Evolutionary conservation across 2,888 invertebrate genomes (phyloP), one percentile per base, ranked within the genome.

Genomic region (Eupithecia dodoneata): DNA sequence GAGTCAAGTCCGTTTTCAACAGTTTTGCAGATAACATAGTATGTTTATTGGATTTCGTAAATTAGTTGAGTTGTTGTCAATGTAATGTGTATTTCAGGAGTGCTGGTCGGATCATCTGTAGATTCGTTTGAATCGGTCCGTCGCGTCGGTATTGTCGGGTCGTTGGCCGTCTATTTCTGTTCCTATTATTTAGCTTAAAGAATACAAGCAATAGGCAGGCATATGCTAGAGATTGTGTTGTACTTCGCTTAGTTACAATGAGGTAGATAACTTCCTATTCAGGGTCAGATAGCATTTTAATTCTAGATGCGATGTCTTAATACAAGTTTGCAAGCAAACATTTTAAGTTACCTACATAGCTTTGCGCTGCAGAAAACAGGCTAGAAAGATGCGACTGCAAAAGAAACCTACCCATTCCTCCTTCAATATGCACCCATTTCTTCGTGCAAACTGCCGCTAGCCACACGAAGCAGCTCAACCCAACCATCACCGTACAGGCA

Each of bases 381-480:
- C 7, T 55, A 55, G 5, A 65, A 42, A 66, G 18, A 66, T 3
- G 42, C 6, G 30, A 42, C 5, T 65, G 65, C 13, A 13, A 2
- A 66, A 42, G 1, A 42, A 13, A 45, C 91, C 89, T 80, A 94
- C 94, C 94, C 80, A 89, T 83, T 30, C 89, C 91, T 66, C 91
- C 92, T 80, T 89, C 89, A 79, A 97, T 96, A 67, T 96, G 95
- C 83, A 96, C 96, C 97, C 97, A 98, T 86, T 97, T 96, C 86
- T 97, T 96, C 4, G 97, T 97, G 80, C 97, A 96, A 71, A 97
- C 96, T 42, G 97, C 97, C 15, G 96, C 92, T 69, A 97, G 96
- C 97, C 97, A 98, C 65, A 97, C 87, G 74, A 97, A 95, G 4
- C 96, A 94, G 44, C 96, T 96, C 0, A 97, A 85, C 0, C 97